phyloP scores from a whole-genome alignment of 2,888 invertebrate genomes.

The Laothoe populi region DNA sequence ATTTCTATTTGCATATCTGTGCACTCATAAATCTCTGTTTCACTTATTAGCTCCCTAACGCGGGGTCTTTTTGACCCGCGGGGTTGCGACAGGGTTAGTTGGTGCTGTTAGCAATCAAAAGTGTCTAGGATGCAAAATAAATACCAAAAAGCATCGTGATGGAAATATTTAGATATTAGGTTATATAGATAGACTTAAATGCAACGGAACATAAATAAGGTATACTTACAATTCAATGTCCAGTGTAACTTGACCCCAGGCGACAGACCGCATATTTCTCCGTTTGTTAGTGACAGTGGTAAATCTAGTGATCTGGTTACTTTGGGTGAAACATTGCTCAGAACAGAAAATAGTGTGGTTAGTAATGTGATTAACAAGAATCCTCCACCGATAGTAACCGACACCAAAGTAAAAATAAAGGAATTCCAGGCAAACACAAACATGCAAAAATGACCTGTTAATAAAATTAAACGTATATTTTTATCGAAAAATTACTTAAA shows the following conservation, averaged over 20 bases:
- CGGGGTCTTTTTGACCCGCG: slow-evolving; percentile 56
- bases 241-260: slow-evolving; percentile 14
- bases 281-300: slow-evolving; percentile 59
- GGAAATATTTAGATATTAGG: too few species aligned
- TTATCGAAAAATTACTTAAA: background rate
- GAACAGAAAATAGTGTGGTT: slow-evolving; percentile 73
- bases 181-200: background rate
- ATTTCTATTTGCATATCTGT: slow-evolving; percentile 85
- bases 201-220: background rate
- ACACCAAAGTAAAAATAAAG: slow-evolving; percentile 32
- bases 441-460: slow-evolving; percentile 27
- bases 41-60: slow-evolving; percentile 79
- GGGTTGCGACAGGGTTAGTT: slow-evolving; percentile 52
- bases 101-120: slow-evolving; percentile 31
- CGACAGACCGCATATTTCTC: slow-evolving; percentile 27
- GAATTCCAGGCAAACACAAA: slow-evolving; percentile 15
- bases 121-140: background rate
- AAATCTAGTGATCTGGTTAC: slow-evolving; percentile 66
- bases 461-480: background rate
- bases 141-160: background rate
- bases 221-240: slow-evolving; percentile 21
- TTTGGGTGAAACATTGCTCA: slow-evolving; percentile 69
- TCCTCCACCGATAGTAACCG: slow-evolving; percentile 41
- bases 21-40: slow-evolving; percentile 83
- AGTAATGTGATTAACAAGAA: slow-evolving; percentile 48